Percentiles rank a stretch among this genome's conserved stretches.
Conservation (phyloP, 1,140 invertebrate genomes). For the Polypedilum pembai region DNA sequence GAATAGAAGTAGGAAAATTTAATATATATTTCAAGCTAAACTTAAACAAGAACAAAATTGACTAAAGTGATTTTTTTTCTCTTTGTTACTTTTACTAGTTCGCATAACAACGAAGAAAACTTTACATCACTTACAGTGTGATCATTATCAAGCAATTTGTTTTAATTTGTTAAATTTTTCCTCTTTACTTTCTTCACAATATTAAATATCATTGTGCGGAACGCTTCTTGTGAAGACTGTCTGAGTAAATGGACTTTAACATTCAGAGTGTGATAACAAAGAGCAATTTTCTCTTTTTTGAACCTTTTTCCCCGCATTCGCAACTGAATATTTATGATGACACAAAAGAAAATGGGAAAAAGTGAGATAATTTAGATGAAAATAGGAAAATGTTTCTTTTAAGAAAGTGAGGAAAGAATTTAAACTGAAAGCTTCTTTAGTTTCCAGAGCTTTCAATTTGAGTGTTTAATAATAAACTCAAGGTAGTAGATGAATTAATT, state of each 20-base stretch:
- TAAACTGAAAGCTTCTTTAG: too few relatives aligned
- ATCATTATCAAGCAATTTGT: constrained; percentile 13
- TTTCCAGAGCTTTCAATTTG: too few relatives aligned
- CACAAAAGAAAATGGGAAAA: background rate
- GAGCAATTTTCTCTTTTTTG: background rate
- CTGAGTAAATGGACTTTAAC: background rate
- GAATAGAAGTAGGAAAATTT: too few relatives aligned
- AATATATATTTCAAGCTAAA: too few relatives aligned
- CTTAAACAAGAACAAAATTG: too few relatives aligned
- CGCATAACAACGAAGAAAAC: background rate
- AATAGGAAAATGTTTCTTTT: too few relatives aligned
- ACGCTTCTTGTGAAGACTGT: background rate
- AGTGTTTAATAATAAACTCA: too few relatives aligned
- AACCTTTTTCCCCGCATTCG: background rate
- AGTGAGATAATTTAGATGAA: too few relatives aligned
- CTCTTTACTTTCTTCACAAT: background rate
- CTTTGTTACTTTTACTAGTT: too few relatives aligned
- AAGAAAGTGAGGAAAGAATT: too few relatives aligned
- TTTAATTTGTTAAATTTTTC: background rate
- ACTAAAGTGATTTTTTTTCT: too few relatives aligned
- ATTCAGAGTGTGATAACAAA: background rate
- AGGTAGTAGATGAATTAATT: background rate
- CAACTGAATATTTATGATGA: background rate
- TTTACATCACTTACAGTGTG: constrained; percentile 11
- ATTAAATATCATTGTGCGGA: background rate